phyloP scores from a whole-genome alignment of 2,797 vertebrate species.

The Neostethus bicornis region DNA sequence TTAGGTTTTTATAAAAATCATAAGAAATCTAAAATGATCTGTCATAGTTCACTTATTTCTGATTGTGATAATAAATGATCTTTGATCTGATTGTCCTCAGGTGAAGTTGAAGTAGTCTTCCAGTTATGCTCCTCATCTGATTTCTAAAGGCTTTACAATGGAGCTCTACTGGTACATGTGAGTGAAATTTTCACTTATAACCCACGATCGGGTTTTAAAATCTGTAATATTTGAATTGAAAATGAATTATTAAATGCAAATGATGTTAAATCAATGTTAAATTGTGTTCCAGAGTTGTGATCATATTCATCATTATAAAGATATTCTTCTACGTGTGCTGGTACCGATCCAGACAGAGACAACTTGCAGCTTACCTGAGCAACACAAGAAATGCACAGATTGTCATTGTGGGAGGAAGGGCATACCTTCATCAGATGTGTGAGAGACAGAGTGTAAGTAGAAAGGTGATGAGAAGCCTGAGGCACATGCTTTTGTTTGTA shows the following conservation, averaged over 20 bases:
- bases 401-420: slow-evolving; percentile 86
- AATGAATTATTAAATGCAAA: too few species aligned
- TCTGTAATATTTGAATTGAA: too few species aligned
- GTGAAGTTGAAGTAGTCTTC: slow-evolving; percentile 14
- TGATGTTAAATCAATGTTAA: too few species aligned
- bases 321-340: slow-evolving; percentile 90
- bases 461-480: slow-evolving; percentile 1
- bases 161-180: slow-evolving; percentile 89
- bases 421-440: slow-evolving; percentile 87
- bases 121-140: slow-evolving; percentile 52
- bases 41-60: too few species aligned
- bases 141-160: slow-evolving; percentile 68
- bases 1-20: not conserved
- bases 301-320: slow-evolving; percentile 88
- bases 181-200: slow-evolving; percentile 55
- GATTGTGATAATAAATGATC: too few species aligned
- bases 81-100: slow-evolving; percentile 15
- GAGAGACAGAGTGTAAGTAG: slow-evolving; percentile 85
- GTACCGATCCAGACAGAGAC: slow-evolving; percentile 87
- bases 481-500: slow-evolving; percentile 1
- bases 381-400: slow-evolving; percentile 88
- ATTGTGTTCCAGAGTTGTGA: slow-evolving; percentile 80
- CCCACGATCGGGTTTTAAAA: not conserved
- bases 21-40: too few species aligned
- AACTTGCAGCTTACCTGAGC: slow-evolving; percentile 85